Base-by-base conservation (phyloP, 2,888 invertebrate species). In the Smittia sp. region DNA sequence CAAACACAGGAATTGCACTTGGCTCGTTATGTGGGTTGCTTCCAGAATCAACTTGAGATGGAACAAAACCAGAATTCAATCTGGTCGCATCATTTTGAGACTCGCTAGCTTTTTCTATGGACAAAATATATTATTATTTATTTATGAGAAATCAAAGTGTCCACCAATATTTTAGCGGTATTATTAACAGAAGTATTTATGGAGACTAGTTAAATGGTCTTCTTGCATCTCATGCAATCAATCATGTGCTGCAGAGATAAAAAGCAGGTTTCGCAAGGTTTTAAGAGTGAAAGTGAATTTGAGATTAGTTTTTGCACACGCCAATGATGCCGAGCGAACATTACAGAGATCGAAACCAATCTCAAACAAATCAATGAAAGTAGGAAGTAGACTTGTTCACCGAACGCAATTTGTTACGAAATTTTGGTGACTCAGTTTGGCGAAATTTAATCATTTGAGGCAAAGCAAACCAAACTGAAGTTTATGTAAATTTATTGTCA, bases 1-100 rank as follows among this genome's bases (percentile, higher is more conserved):
- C 81, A 74, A 79, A 79, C 73, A 80, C 80, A 24, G 58, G 72
- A 58, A 38, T 72, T 22, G 52, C 1, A 11, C 52, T 41, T 13
- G 54, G 24, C 39, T 67, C 41, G 24, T 27, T 38, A 67, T 24
- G 18, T 39, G 41, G 39, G 41, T 7, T 9, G n/a, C n/a, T n/a
- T n/a, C n/a, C n/a, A n/a, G 22, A 20, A 58, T 58, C 58, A 58
- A 20, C 7, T 20, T 58, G 58, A 20, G 58, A 58, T 58, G 58
- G 58, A 18, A 58, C 11, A 18, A 58, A 20, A n/a, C 32, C 32
- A 32, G 3, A 9, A 32, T 32, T 9, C 32, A 32, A 32, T 32
- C 32, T n/a, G n/a, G 52, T n/a, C 58, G 11, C 6, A 3, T 20
- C 9, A 46, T 46, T 18, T 20, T 58, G 58, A 20, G 58, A 58